These are phyloP conservation scores for Agrenia bidenticulata DNA, from an alignment of 2,888 invertebrate genomes.

Conservation along the genomic window DNA sequence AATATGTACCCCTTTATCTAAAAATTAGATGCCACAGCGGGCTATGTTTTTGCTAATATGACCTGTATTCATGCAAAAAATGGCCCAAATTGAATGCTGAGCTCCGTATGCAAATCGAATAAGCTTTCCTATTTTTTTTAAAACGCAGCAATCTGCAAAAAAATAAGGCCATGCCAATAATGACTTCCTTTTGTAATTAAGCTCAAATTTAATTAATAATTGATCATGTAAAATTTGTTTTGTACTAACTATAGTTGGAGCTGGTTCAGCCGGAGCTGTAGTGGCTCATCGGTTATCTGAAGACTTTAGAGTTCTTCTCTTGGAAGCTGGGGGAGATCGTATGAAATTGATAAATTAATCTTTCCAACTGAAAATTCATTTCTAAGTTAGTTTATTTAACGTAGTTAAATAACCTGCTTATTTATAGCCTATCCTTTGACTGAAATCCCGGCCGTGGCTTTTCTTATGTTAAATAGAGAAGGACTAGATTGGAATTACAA, in stretches of 20 bases:
- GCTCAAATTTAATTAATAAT: background rate
- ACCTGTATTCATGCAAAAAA: too few relatives aligned
- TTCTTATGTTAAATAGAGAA: slow-evolving; percentile 56
- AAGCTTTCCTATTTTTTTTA: too few relatives aligned
- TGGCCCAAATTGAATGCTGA: too few relatives aligned
- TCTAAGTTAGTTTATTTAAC: background rate
- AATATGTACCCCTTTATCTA: too few relatives aligned
- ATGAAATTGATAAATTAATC: background rate
- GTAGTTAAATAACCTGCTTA: background rate
- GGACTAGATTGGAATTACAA: slow-evolving; percentile 59
- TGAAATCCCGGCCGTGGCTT: slow-evolving; percentile 57
- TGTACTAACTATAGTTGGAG: slow-evolving; percentile 34
- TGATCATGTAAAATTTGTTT: too few relatives aligned
- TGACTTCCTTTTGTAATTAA: too few relatives aligned
- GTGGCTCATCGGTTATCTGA: slow-evolving; percentile 33
- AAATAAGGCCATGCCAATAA: too few relatives aligned
- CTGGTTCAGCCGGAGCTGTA: slow-evolving; percentile 35
- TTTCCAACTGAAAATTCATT: background rate
- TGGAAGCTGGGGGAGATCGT: slow-evolving; percentile 66
- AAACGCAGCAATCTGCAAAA: too few relatives aligned
- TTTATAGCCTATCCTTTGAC: background rate
- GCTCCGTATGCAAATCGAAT: too few relatives aligned
- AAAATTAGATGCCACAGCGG: too few relatives aligned
- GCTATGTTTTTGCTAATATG: too few relatives aligned
- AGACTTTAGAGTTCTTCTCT: slow-evolving; percentile 61